Evolutionary conservation across 2,888 invertebrate genomes (phyloP).

Genomic region (Ashinkailepas kermadecensis): DNA sequence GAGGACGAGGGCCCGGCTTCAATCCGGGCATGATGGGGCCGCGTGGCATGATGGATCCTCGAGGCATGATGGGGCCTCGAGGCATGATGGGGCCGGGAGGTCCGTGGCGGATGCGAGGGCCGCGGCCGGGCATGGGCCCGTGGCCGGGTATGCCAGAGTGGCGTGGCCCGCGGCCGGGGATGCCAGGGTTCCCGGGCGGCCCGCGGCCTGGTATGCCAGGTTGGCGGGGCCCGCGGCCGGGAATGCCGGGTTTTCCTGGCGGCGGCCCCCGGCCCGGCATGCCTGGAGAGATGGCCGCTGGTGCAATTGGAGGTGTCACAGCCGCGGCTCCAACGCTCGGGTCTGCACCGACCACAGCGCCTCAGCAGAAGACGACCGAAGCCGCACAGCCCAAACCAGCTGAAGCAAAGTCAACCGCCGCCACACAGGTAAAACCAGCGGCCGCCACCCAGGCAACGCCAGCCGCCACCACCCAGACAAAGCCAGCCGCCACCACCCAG

Average conservation of each 20-base stretch:
- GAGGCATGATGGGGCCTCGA: neutral
- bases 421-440: neutral
- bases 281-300: neutral
- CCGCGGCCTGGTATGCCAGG: neutral
- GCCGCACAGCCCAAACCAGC: no score
- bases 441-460: neutral
- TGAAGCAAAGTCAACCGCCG: neutral
- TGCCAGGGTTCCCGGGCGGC: neutral
- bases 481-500: neutral
- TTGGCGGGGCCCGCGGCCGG: neutral
- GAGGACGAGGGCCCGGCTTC: neutral
- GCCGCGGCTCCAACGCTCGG: no score
- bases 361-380: no score
- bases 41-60: neutral
- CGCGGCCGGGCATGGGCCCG: no score
- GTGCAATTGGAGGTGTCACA: no score
- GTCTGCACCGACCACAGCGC: no score
- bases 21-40: neutral
- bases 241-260: neutral
- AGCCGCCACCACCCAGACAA: neutral
- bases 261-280: neutral
- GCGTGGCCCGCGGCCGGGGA: neutral
- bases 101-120: neutral
- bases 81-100: neutral
- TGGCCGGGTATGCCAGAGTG: neutral